Evolutionary conservation across 2,888 invertebrate species (phyloP), one percentile per base, ranked within the genome.

Genomic region (Lasioglossum villosulum): DNA sequence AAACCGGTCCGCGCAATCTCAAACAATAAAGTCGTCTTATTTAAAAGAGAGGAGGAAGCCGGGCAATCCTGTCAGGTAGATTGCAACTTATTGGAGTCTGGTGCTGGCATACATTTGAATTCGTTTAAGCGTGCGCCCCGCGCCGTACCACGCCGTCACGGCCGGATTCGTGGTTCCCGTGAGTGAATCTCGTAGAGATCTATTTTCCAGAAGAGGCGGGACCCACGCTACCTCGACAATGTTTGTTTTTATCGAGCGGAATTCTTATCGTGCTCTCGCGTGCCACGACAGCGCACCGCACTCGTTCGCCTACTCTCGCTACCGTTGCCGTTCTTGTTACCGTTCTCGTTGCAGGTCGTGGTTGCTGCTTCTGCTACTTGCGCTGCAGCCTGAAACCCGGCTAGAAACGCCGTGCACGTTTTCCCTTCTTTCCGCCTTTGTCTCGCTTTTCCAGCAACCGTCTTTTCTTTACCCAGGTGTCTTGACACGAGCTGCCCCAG

Each of bases 211-310:
- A 42, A 63, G 59, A 83, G 74, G 66, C 75, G 71, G 63, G 27
- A 37, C 42, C 12, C 80, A 45, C 56, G 19, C 66, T 52, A 48
- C 84, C 78, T 70, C 86, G 83, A 82, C 87, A 84, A 89, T 89
- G 90, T 91, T 92, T 92, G 89, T 92, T 92, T 92, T 91, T 91
- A 90, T 92, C 91, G 92, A 91, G 81, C 90, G 87, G 87, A 90
- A 91, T 92, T 91, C 91, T 92, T 92, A 91, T 92, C 91, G 86
- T 82, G 83, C 84, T 86, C 83, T 90, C 87, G 90, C 89, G 90
- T 89, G 89, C 87, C 87, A 84, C 90, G 80, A 80, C 80, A 86
- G 76, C 81, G 70, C 34, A 10, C n/a, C 23, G 37, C 87, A 0
- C 63, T 63, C 75, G 83, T 79, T 82, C 87, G 82, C 87, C 63